A percentile compares a stretch with the other conserved stretches of the same genome.
These are phyloP conservation scores for Tanytarsus gracilentus DNA, from an alignment of 2,888 invertebrate genomes.

Conservation along the genomic window DNA sequence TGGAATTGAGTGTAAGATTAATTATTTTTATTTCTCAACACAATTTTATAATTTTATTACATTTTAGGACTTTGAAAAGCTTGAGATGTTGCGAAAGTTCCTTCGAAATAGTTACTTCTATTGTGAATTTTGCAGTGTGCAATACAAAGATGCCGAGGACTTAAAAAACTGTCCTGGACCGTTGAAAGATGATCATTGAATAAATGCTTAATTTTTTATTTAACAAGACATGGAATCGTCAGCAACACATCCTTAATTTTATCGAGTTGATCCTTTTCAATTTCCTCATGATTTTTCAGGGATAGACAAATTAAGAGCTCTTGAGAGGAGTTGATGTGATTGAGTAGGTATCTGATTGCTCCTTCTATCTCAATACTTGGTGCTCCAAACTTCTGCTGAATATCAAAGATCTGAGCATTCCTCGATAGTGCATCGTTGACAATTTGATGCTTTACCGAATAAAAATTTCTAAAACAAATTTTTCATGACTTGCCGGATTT, in stretches of 20 bases:
- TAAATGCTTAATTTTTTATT: not conserved
- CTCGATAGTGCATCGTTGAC: not conserved
- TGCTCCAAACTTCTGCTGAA: constrained; percentile 18
- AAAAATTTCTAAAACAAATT: constrained; percentile 2
- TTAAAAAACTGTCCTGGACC: constrained; percentile 58
- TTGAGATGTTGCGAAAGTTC: constrained; percentile 54
- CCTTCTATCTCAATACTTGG: constrained; percentile 17
- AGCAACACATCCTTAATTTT: constrained; percentile 14
- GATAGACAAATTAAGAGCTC: constrained; percentile 1
- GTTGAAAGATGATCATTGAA: constrained; percentile 52
- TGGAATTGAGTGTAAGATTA: constrained; percentile 34
- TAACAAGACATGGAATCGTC: constrained; percentile 46
- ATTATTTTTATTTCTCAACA: not conserved
- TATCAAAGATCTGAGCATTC: constrained; percentile 12
- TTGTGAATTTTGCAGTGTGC: constrained; percentile 71
- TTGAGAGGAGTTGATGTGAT: not conserved
- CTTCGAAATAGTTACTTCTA: constrained; percentile 61
- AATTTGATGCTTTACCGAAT: constrained; percentile 13
- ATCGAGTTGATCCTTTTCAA: constrained; percentile 7
- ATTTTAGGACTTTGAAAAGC: constrained; percentile 46
- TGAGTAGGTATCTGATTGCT: constrained; percentile 20
- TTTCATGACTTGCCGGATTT: not conserved
- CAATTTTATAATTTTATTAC: constrained; percentile 31
- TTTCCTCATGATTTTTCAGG: constrained; percentile 8
- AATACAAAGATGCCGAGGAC: constrained; percentile 55